Evolutionary conservation across 2,888 invertebrate genomes (phyloP).

Genomic region (Cheilosia scutellata): DNA sequence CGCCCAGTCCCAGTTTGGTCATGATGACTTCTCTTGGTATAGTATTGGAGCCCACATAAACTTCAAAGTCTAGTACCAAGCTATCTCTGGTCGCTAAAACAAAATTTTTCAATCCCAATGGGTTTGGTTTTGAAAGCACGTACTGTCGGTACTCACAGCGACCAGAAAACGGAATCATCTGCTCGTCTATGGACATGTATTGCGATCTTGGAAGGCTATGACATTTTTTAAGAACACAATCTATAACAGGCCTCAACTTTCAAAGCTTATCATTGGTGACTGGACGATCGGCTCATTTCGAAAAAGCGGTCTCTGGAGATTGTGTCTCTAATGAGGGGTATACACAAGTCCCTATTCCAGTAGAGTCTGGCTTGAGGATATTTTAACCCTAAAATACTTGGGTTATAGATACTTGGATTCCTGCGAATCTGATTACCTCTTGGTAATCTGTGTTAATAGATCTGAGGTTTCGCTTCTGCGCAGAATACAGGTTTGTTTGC

Average conservation of each 20-base stretch:
- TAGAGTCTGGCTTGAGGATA: no score
- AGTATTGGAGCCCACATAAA: conserved; percentile 78
- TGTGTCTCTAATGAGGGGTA: no score
- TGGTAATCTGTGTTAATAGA: no score
- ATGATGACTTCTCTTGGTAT: conserved; percentile 28
- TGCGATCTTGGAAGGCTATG: conserved; percentile 21
- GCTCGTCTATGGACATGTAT: conserved; percentile 78
- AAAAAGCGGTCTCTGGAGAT: background rate
- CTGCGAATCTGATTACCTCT: no score
- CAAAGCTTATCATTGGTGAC: background rate
- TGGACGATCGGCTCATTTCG: background rate
- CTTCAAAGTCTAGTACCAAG: conserved; percentile 78
- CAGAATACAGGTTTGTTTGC: conserved; percentile 10
- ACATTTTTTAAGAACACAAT: background rate
- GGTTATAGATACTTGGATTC: no score
- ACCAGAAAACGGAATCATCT: conserved; percentile 79
- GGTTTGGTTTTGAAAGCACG: conserved; percentile 77
- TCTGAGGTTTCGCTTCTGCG: conserved; percentile 24
- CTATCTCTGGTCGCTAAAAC: conserved; percentile 77
- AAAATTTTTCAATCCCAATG: conserved; percentile 79
- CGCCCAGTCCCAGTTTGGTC: conserved; percentile 39
- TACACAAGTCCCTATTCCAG: no score
- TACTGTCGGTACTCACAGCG: conserved; percentile 73
- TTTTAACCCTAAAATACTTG: no score
- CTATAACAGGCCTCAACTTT: background rate